Conservation (phyloP, 1,140 invertebrate genomes). For the Monochamus saltuarius region DNA sequence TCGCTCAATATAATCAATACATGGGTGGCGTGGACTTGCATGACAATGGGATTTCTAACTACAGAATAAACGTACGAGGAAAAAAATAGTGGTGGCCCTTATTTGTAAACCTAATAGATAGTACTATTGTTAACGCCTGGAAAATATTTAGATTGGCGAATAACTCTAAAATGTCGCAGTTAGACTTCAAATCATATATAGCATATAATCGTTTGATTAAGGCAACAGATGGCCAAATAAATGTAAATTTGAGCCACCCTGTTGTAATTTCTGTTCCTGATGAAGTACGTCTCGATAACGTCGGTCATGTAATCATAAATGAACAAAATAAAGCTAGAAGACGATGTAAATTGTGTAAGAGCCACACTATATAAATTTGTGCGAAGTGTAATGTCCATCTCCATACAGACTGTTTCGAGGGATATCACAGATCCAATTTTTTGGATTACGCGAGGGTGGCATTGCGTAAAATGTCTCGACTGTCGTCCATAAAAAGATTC, state of each 20-base stretch:
- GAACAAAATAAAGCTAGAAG: not conserved
- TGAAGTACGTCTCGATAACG: not conserved
- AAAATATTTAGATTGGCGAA: conserved; percentile 29
- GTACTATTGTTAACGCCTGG: conserved; percentile 32
- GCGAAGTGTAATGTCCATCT: conserved; percentile 1
- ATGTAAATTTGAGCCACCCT: conserved; percentile 16
- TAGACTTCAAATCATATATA: conserved; percentile 31
- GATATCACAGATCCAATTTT: not conserved
- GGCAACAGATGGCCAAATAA: conserved; percentile 16
- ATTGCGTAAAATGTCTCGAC: too few relatives aligned
- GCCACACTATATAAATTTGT: not conserved
- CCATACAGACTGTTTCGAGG: not conserved
- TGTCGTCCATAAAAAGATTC: too few relatives aligned
- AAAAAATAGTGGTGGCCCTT: conserved; percentile 46
- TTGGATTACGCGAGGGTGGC: not conserved
- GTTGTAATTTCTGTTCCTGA: conserved; percentile 19
- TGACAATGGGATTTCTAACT: conserved; percentile 40
- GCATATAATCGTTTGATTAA: conserved; percentile 18
- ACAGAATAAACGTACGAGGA: conserved; percentile 35
- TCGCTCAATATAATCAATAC: conserved; percentile 38
- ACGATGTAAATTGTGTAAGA: conserved; percentile 5
- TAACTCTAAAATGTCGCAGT: conserved; percentile 26
- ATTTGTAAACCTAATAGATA: conserved; percentile 37
- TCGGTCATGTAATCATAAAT: conserved; percentile 2
- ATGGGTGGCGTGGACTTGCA: conserved; percentile 41